A percentile compares a stretch with the other conserved stretches of the same genome.
Evolutionary conservation across 1,140 invertebrate genomes (phyloP).

Genomic region (Chymomyza costata): DNA sequence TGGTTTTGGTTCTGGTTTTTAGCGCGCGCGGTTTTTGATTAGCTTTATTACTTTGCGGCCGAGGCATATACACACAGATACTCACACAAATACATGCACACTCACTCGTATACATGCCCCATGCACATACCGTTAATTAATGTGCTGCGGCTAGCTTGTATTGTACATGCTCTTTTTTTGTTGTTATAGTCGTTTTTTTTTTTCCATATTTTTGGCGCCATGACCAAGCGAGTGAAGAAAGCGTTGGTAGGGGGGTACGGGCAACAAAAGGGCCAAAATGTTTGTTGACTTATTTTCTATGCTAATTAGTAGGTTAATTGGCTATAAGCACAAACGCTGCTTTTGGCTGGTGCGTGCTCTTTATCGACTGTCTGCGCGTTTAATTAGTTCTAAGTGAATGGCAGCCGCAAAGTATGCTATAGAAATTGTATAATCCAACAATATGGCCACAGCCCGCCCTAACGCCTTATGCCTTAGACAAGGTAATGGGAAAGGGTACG

Average conservation of each 20-base stretch:
- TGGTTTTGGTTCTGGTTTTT: conserved; percentile 40
- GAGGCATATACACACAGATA: too few relatives aligned
- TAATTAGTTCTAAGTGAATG: conserved; percentile 2
- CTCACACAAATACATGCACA: too few relatives aligned
- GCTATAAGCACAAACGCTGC: conserved; percentile 44
- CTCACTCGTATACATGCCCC: conserved; percentile 2
- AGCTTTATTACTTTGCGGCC: conserved; percentile 67
- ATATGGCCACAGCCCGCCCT: conserved; percentile 16
- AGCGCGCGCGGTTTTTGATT: conserved; percentile 66
- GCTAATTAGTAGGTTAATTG: conserved; percentile 71
- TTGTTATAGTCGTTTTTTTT: conserved; percentile 17
- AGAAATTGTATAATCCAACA: too few relatives aligned
- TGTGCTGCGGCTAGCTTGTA: conserved; percentile 20
- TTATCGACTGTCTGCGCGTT: conserved; percentile 5
- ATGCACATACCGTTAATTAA: conserved; percentile 51
- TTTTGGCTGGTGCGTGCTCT: conserved; percentile 8
- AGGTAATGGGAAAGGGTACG: too few relatives aligned
- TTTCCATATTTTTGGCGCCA: conserved; percentile 42
- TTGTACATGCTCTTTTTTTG: background rate
- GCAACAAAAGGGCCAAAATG: conserved; percentile 25
- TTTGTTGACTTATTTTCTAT: conserved; percentile 50
- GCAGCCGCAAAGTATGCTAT: conserved; percentile 1
- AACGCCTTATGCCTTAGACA: conserved; percentile 29
- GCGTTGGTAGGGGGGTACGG: background rate
- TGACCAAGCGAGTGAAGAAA: too few relatives aligned